Evolutionary conservation across 30 jellyfish, hydroid and myxozoan genomes (phyloP).

Genomic region (Aurelia sp.): DNA sequence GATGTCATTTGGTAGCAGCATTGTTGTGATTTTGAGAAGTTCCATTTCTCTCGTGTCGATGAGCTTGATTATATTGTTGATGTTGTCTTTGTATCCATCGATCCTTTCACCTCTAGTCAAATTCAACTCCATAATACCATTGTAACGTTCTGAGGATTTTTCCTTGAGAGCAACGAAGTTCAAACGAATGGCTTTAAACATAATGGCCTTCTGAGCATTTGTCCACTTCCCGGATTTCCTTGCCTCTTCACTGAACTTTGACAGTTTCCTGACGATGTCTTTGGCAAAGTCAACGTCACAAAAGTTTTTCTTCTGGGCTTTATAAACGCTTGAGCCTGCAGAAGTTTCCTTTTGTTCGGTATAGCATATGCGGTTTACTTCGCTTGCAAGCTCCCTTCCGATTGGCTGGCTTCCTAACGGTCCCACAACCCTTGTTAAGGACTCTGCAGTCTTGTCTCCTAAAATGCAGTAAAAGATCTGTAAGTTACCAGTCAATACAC

Average conservation of each 20-base stretch:
- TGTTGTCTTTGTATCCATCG: too few relatives aligned
- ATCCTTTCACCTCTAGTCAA: too few relatives aligned
- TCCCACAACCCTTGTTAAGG: too few relatives aligned
- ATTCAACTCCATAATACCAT: neutral
- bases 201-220: neutral
- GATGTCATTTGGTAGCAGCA: neutral
- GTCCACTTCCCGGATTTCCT: neutral
- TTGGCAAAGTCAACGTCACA: neutral
- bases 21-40: too few relatives aligned
- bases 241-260: neutral
- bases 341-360: neutral
- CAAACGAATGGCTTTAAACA: slow-evolving; percentile 1
- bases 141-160: neutral
- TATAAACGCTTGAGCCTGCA: neutral
- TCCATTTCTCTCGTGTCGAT: too few relatives aligned
- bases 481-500: too few relatives aligned
- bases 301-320: slow-evolving; percentile 1
- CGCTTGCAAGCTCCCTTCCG: neutral
- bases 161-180: slow-evolving; percentile 2
- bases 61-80: too few relatives aligned
- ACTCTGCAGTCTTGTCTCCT: too few relatives aligned
- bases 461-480: too few relatives aligned
- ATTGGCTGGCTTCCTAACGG: neutral
- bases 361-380: neutral
- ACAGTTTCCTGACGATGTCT: neutral